A percentile compares a stretch with the other conserved stretches of the same genome.
These are phyloP conservation scores for Cephalopholis sonnerati DNA, from an alignment of 2,113 vertebrate species.

Conservation along the genomic window DNA sequence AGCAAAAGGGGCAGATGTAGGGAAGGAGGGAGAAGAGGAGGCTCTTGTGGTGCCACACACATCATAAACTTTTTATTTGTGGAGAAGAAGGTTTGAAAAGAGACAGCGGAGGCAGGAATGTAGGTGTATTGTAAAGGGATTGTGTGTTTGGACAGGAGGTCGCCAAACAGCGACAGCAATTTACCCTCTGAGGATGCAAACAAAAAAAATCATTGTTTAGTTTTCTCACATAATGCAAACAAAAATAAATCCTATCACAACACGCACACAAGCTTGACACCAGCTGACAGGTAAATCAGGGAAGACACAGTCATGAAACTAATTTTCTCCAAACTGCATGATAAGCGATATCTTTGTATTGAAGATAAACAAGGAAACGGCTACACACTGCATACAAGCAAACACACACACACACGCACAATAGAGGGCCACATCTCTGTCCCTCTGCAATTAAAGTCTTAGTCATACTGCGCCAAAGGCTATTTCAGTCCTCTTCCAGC, in stretches of 20 bases:
- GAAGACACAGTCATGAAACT: constrained; percentile 21
- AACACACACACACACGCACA: constrained; percentile 44
- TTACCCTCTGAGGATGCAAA: not conserved
- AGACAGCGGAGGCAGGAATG: constrained; percentile 30
- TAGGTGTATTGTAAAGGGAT: constrained; percentile 10
- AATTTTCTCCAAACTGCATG: constrained; percentile 35
- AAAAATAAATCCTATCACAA: constrained; percentile 1
- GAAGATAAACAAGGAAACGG: constrained; percentile 49
- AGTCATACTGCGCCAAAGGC: constrained; percentile 73
- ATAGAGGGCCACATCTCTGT: constrained; percentile 64
- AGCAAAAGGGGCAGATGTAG: constrained; percentile 18
- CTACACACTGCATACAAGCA: constrained; percentile 22
- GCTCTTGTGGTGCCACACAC: not conserved
- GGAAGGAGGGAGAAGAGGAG: not conserved
- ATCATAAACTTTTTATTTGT: constrained; percentile 4
- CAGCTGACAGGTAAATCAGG: constrained; percentile 41
- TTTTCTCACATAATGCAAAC: constrained; percentile 20
- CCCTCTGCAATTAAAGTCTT: constrained; percentile 74
- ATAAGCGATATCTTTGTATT: constrained; percentile 43
- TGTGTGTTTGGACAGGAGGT: constrained; percentile 3
- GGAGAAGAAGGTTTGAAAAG: constrained; percentile 29
- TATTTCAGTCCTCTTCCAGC: constrained; percentile 70
- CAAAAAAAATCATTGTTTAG: constrained; percentile 23
- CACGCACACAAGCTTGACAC: constrained; percentile 18
- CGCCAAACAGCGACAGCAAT: constrained; percentile 37